Evolutionary conservation across 2,888 invertebrate species (phyloP).

Genomic region (Ennomos quercinarius): DNA sequence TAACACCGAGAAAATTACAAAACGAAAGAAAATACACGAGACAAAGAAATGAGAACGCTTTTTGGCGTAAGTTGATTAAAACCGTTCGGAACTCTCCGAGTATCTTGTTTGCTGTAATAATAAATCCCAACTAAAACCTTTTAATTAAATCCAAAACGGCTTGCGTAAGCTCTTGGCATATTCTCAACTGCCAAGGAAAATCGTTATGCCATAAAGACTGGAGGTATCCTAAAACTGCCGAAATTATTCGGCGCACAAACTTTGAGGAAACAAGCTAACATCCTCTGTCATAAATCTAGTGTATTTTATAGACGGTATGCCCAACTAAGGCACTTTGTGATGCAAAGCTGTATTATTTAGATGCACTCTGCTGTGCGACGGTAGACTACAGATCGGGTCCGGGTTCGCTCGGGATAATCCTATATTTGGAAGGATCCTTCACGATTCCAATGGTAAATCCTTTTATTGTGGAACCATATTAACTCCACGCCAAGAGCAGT

Average conservation of each 20-base stretch:
- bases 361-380: slow-evolving; percentile 20
- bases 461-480: slow-evolving; percentile 19
- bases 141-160: slow-evolving; percentile 28
- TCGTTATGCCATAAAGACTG: slow-evolving; percentile 24
- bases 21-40: slow-evolving; percentile 1
- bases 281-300: slow-evolving; percentile 20
- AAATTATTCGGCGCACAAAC: slow-evolving; percentile 17
- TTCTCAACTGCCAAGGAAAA: slow-evolving; percentile 22
- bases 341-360: slow-evolving; percentile 32
- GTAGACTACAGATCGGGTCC: slow-evolving; percentile 6
- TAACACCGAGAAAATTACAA: slow-evolving; percentile 3
- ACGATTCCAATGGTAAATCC: slow-evolving; percentile 17
- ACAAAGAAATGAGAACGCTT: slow-evolving; percentile 1
- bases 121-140: slow-evolving; percentile 27
- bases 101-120: slow-evolving; percentile 19
- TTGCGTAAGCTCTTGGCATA: slow-evolving; percentile 25
- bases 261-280: slow-evolving; percentile 11
- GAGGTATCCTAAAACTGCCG: slow-evolving; percentile 14
- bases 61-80: slow-evolving; percentile 17
- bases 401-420: slow-evolving; percentile 24
- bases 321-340: slow-evolving; percentile 31
- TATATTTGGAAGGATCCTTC: slow-evolving; percentile 14
- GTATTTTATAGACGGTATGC: slow-evolving; percentile 30
- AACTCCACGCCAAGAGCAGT: slow-evolving; percentile 8
- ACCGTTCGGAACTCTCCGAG: slow-evolving; percentile 8